These are phyloP conservation scores for Lypha dubia DNA, from an alignment of 2,888 invertebrate genomes.

Conservation along the genomic window DNA sequence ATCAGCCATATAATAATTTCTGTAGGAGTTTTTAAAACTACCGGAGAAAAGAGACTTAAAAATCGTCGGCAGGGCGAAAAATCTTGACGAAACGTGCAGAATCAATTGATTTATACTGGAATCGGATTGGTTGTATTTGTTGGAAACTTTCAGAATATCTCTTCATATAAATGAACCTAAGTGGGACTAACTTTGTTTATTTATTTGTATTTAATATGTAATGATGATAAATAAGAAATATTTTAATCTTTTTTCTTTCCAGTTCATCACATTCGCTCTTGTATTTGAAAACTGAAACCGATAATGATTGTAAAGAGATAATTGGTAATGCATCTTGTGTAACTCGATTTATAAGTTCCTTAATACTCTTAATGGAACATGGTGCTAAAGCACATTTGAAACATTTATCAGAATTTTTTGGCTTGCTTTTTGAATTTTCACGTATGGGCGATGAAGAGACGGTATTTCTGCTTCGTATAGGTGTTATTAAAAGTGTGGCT, in stretches of 20 bases:
- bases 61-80: too few relatives aligned
- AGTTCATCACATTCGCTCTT: conserved; percentile 86
- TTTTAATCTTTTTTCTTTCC: conserved; percentile 73
- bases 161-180: too few relatives aligned
- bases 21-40: too few relatives aligned
- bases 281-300: conserved; percentile 85
- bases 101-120: too few relatives aligned
- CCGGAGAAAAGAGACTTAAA: too few relatives aligned
- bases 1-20: too few relatives aligned
- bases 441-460: conserved; percentile 98
- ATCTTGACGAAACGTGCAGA: too few relatives aligned
- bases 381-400: conserved; percentile 93
- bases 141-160: too few relatives aligned
- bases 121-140: too few relatives aligned
- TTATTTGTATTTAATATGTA: background rate
- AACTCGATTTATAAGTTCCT: conserved; percentile 94
- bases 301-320: conserved; percentile 83
- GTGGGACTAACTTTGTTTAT: background rate
- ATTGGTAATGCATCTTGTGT: conserved; percentile 93
- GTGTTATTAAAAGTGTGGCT: conserved; percentile 95
- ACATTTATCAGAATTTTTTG: conserved; percentile 96
- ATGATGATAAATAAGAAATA: background rate
- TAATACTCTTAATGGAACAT: conserved; percentile 93
- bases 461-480: conserved; percentile 92
- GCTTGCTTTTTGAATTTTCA: conserved; percentile 95